Conservation (phyloP, 1,140 invertebrate genomes). For the Caenorhabditis inopinata region DNA sequence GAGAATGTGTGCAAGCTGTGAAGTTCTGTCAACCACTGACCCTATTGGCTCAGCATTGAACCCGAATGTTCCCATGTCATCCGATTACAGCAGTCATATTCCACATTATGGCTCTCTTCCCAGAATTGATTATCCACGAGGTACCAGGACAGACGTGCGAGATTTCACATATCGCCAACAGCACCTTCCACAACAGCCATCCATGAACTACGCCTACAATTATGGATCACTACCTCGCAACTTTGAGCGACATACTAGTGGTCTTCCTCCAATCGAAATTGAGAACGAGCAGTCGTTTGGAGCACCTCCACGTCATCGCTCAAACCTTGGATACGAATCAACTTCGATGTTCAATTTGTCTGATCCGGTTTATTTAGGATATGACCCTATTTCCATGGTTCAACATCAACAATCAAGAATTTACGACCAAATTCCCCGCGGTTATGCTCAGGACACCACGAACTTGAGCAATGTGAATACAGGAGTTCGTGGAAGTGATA, state of each 20-base stretch:
- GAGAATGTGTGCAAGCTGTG: constrained; percentile 49
- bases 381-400: neutral
- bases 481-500: constrained; percentile 33
- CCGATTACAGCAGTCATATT: constrained; percentile 43
- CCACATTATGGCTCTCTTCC: constrained; percentile 55
- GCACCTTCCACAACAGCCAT: constrained; percentile 8
- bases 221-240: constrained; percentile 64
- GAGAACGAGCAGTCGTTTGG: constrained; percentile 46
- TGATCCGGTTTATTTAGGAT: constrained; percentile 1
- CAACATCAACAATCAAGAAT: neutral
- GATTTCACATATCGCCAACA: constrained; percentile 45
- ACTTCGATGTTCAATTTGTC: constrained; percentile 27
- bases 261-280: constrained; percentile 39
- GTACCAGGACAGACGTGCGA: constrained; percentile 34
- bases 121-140: constrained; percentile 47
- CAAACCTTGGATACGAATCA: constrained; percentile 6
- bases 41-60: neutral
- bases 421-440: constrained; percentile 36
- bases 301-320: constrained; percentile 9
- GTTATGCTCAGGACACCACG: constrained; percentile 45
- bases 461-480: constrained; percentile 13
- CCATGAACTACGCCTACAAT: constrained; percentile 17
- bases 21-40: constrained; percentile 44
- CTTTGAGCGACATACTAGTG: constrained; percentile 52
- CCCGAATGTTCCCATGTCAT: constrained; percentile 17